Conservation (phyloP, 2,888 invertebrate species). For the Gerosis bhagava region DNA sequence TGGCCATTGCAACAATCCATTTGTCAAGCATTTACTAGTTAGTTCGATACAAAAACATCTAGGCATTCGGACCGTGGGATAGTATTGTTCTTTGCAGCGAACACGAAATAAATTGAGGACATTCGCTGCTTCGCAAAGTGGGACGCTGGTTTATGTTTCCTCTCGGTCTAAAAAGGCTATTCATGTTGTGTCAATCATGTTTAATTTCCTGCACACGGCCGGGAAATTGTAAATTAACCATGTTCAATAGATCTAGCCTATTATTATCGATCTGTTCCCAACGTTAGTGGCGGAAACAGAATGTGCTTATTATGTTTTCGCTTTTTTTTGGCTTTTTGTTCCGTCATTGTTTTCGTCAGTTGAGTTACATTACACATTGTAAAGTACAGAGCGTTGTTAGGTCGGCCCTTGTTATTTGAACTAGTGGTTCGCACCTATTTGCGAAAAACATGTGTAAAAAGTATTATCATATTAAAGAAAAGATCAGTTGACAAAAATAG, state of each 20-base stretch:
- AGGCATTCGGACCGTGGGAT: conserved; percentile 51
- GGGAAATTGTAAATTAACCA: conserved; percentile 1
- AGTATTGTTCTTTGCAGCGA: conserved; percentile 36
- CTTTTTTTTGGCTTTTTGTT: conserved; percentile 1
- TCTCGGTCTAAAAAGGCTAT: conserved; percentile 1
- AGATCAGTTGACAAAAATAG: too few species aligned
- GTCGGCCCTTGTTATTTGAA: too few species aligned
- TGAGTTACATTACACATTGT: too few species aligned
- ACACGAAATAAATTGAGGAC: conserved; percentile 46
- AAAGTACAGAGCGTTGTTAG: too few species aligned
- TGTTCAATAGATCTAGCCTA: background rate
- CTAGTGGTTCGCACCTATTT: too few species aligned
- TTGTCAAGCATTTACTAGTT: conserved; percentile 12
- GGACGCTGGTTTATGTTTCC: conserved; percentile 11
- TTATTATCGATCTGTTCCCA: conserved; percentile 1
- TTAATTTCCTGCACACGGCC: background rate
- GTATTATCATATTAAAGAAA: too few species aligned
- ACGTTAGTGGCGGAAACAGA: conserved; percentile 1
- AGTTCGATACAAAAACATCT: conserved; percentile 8
- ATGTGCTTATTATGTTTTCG: background rate
- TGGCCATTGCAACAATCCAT: conserved; percentile 24
- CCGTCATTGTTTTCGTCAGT: conserved; percentile 5
- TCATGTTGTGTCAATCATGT: background rate
- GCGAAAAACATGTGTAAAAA: too few species aligned
- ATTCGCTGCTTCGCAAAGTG: conserved; percentile 22